Evolutionary conservation across 2,797 vertebrate genomes (phyloP), one percentile per base, ranked within the genome.

Genomic region (Euphonia xanthogaster): DNA sequence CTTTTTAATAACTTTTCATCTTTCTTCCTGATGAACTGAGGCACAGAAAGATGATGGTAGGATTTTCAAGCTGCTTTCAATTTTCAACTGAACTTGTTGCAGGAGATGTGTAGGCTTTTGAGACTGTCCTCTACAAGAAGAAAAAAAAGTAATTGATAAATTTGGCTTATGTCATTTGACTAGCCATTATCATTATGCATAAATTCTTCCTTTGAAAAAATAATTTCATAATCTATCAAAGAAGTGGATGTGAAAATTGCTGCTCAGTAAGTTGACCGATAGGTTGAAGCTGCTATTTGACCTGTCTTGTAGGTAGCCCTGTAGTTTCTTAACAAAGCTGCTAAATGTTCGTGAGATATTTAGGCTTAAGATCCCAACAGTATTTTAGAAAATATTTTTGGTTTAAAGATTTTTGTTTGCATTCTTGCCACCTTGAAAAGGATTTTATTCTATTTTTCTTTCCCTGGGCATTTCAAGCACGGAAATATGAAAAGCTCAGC

Each of bases 221-320:
- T 75, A 68, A 87, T 85, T 87, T 83, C 9, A 74, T 82, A 63
- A 92, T 83, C 45, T 67, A 28, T 87, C 88, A 94, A 95, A 92
- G 86, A 91, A 63, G 53, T 87, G 45, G 42, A 82, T 71, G 84
- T 87, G 86, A 79, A 93, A 96, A 94, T 87, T 94, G 47, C 8
- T 86, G 53, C 63, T 89, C 65, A 57, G 28, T 24, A 77, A 50
- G 20, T 17, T 67, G 70, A 92, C 60, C 79, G 79, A 40, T 31
- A 68, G 23, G 27, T 27, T 57, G 75, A 87, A 89, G 65, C 65
- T 91, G 65, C 10, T 93, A 74, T 92, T 54, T 95, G 81, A 85
- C 71, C 50, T 44, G 10, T 88, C 42, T 31, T 66, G 35, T 44
- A 67, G 24, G 40, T 76, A 86, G 30, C 20, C 63, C 45, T 66